Conservation (phyloP, 2,888 invertebrate species). For the Venustoraphidia nigricollis region DNA sequence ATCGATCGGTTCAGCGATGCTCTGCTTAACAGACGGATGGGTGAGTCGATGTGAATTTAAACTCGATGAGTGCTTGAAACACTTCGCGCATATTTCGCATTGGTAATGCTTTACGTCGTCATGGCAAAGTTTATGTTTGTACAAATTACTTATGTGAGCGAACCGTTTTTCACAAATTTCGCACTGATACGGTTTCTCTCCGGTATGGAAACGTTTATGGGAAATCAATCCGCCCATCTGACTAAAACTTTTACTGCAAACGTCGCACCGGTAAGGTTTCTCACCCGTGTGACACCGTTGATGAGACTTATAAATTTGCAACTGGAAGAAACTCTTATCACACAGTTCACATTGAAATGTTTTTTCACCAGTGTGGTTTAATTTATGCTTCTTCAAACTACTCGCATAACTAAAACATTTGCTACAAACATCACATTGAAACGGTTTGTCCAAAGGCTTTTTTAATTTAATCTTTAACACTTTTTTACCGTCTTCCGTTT, state of each 20-base stretch:
- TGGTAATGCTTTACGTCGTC: conserved; percentile 26
- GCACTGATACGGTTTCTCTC: conserved; percentile 22
- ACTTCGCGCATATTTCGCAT: conserved; percentile 24
- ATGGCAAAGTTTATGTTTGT: conserved; percentile 25
- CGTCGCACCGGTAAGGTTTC: too few species aligned
- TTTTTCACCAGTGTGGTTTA: conserved; percentile 23
- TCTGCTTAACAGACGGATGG: conserved; percentile 19
- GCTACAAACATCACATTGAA: conserved; percentile 36
- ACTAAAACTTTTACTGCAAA: too few species aligned
- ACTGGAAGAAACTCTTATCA: conserved; percentile 22
- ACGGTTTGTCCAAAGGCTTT: conserved; percentile 4
- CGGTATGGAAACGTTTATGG: conserved; percentile 19
- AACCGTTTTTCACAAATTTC: conserved; percentile 27
- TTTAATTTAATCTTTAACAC: too few species aligned
- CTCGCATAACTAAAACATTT: conserved; percentile 36
- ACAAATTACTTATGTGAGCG: conserved; percentile 25
- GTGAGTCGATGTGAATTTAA: conserved; percentile 26
- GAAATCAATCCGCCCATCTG: conserved; percentile 25
- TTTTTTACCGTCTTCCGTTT: too few species aligned
- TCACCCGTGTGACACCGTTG: too few species aligned
- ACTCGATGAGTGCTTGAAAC: conserved; percentile 27
- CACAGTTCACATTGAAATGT: conserved; percentile 26
- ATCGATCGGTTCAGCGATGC: too few species aligned
- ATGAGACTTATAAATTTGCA: conserved; percentile 17
- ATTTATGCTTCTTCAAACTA: conserved; percentile 35